Percentiles rank a stretch among this genome's conserved stretches.
Conservation (phyloP, 2,888 invertebrate species). For the Biston betularia region DNA sequence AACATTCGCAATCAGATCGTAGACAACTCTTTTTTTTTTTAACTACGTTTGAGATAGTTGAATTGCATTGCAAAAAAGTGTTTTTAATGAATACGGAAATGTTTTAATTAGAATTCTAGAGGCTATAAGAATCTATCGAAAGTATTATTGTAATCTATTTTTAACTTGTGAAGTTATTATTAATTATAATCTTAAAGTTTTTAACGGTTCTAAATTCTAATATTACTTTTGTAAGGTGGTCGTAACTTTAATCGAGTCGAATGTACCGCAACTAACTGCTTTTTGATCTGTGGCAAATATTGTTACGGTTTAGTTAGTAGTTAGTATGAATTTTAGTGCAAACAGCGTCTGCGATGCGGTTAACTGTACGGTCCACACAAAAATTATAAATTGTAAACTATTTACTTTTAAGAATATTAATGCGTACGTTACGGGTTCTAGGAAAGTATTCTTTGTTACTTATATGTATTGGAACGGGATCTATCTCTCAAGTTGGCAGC, state of each 20-base stretch:
- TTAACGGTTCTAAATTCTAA: constrained; percentile 31
- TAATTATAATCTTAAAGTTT: constrained; percentile 14
- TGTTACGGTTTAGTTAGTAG: too few species aligned
- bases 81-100: constrained; percentile 7
- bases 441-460: constrained; percentile 7
- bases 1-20: too few species aligned
- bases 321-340: too few species aligned
- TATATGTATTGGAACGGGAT: too few species aligned
- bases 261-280: too few species aligned
- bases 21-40: too few species aligned
- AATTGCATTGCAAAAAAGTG: neutral
- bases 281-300: too few species aligned
- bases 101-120: constrained; percentile 23
- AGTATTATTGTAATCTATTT: constrained; percentile 37
- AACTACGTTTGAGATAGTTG: too few species aligned
- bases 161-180: constrained; percentile 34
- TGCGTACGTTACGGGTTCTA: constrained; percentile 15
- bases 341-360: too few species aligned
- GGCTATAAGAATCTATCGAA: constrained; percentile 42
- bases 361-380: too few species aligned
- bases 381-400: constrained; percentile 4
- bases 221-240: constrained; percentile 8
- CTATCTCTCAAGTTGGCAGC: too few species aligned
- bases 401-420: constrained; percentile 12
- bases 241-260: too few species aligned